phyloP scores from a whole-genome alignment of 2,113 vertebrate genomes.

The Aramus guarauna region DNA sequence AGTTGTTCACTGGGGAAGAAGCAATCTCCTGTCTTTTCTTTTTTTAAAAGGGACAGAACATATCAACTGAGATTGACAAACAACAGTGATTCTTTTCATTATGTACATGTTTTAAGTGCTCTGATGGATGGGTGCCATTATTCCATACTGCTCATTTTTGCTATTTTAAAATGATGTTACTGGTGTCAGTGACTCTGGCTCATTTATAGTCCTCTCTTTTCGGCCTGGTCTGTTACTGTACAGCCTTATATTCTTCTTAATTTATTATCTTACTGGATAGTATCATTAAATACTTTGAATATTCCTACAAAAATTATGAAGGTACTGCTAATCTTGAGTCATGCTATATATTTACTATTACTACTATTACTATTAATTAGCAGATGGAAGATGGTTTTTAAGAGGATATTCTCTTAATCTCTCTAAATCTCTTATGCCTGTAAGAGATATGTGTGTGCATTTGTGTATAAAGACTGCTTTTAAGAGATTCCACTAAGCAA shows the following conservation, averaged over 20 bases:
- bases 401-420: background rate
- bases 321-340: background rate
- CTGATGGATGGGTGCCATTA: background rate
- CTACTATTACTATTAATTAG: background rate
- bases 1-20: background rate
- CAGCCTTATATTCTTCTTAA: background rate
- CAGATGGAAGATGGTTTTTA: background rate
- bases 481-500: background rate
- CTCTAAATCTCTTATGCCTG: background rate
- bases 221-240: background rate
- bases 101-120: background rate
- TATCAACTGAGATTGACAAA: background rate
- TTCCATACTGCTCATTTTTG: background rate
- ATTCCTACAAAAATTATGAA: background rate
- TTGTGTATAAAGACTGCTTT: background rate
- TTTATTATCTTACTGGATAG: background rate
- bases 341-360: background rate
- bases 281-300: background rate
- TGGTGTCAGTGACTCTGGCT: background rate
- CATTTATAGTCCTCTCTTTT: background rate
- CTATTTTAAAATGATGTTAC: background rate
- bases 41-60: background rate
- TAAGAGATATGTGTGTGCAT: background rate
- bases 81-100: background rate
- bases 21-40: background rate